Base-by-base conservation (phyloP, 2,888 invertebrate species). In the Leptura quadrifasciata region DNA sequence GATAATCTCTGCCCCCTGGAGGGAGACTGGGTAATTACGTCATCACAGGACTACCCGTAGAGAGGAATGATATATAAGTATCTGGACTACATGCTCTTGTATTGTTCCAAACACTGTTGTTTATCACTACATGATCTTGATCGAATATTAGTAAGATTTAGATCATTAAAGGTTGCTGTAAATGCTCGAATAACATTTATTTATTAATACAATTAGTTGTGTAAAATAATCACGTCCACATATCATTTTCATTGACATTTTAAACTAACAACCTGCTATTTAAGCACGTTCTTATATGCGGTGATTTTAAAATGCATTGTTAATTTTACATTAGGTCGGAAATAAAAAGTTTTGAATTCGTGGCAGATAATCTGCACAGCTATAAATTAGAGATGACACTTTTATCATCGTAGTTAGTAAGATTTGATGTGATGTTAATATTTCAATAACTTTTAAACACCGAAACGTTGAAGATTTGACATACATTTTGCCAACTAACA, bases 1-100 rank as follows among this genome's bases (percentile, higher is more conserved):
- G 86, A 87, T 86, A 86, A 87, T 87, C 84, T 86, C 79, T 83
- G 84, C 86, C 86, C 87, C 87, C 87, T 84, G 85, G 79, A 84
- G 86, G 80, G 84, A 80, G 85, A 81, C 85, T 84, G 83, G 86
- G 85, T 88, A 87, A 88, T 88, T 87, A 88, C 87, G 88, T 88
- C 87, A 87, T 88, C 86, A 86, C 83, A 80, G 80, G 82, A 76
- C 74, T 82, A 75, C 83, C 80, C 78, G 82, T 81, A 84, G 80
- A 60, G 79, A 68, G 18, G 24, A 69, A 77, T 79, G 80, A 80
- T 80, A 76, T 80, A 80, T 80, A 60, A 77, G 75, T 65, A 52
- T 78, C 74, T 72, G 70, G 60, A 78, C 76, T 84, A 84, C 84
- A 85, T 83, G 85, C 79, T 82, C 84, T 79, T 83, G 84, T 85